Percentiles rank a stretch among this genome's conserved stretches.
Conservation (phyloP, 2,888 invertebrate genomes). For the Amiota minor region DNA sequence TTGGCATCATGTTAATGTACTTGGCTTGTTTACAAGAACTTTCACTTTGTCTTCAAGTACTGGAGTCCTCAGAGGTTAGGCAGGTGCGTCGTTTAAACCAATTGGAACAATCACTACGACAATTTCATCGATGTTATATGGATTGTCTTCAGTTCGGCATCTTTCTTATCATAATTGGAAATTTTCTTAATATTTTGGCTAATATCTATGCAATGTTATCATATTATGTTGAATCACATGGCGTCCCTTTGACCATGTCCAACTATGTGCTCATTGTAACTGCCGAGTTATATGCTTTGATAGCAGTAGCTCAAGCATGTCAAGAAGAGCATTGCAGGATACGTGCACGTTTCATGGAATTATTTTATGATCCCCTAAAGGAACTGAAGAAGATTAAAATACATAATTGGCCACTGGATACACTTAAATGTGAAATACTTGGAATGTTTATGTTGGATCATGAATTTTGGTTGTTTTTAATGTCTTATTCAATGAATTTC, state of each 20-base stretch:
- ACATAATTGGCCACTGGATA: conserved; percentile 38
- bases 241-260: conserved; percentile 60
- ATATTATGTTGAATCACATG: conserved; percentile 56
- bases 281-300: conserved; percentile 55
- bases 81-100: conserved; percentile 40
- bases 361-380: conserved; percentile 42
- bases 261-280: conserved; percentile 55
- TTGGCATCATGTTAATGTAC: conserved; percentile 56
- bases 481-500: conserved; percentile 65
- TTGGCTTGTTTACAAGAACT: conserved; percentile 54
- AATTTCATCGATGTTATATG: conserved; percentile 43
- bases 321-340: conserved; percentile 51
- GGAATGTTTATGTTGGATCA: conserved; percentile 63
- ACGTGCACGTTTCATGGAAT: conserved; percentile 48
- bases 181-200: conserved; percentile 63
- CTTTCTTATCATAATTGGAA: conserved; percentile 58
- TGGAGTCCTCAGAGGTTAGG: conserved; percentile 14
- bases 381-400: background rate
- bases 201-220: conserved; percentile 69
- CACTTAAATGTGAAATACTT: conserved; percentile 53
- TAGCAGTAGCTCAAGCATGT: conserved; percentile 54
- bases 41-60: conserved; percentile 34
- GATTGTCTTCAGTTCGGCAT: conserved; percentile 59
- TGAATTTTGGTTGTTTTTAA: conserved; percentile 63
- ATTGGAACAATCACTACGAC: conserved; percentile 47